These are phyloP conservation scores for Philonicus albiceps DNA, from an alignment of 2,888 invertebrate genomes.

Conservation along the genomic window DNA sequence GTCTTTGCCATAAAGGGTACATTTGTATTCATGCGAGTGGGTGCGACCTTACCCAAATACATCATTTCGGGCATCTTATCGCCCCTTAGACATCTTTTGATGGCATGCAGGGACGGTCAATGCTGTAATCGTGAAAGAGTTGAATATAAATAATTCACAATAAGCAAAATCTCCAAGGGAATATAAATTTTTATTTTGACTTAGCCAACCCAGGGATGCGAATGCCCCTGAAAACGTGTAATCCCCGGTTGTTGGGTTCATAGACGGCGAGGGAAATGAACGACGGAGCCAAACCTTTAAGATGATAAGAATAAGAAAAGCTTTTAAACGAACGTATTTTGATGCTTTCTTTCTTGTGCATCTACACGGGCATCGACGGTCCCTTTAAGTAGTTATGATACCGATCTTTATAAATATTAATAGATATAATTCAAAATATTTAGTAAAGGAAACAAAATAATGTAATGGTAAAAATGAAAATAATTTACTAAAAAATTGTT, in stretches of 20 bases:
- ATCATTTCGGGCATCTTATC: constrained; percentile 23
- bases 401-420: no score
- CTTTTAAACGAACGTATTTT: neutral
- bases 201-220: neutral
- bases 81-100: constrained; percentile 14
- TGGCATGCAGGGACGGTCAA: constrained; percentile 1
- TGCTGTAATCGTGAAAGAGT: constrained; percentile 14
- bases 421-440: no score
- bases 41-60: constrained; percentile 17
- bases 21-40: constrained; percentile 18
- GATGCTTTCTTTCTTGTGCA: neutral
- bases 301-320: neutral
- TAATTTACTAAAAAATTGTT: no score
- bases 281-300: neutral
- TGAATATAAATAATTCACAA: constrained; percentile 35
- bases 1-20: neutral
- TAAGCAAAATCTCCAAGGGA: constrained; percentile 30
- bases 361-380: no score
- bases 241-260: neutral
- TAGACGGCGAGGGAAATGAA: neutral
- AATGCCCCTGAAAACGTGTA: neutral
- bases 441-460: no score
- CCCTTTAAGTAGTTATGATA: no score
- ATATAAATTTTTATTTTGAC: constrained; percentile 31
- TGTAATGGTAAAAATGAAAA: no score